A percentile compares a stretch with the other conserved stretches of the same genome.
These are phyloP conservation scores for Girardinichthys multiradiatus DNA, from an alignment of 2,113 vertebrate species.

Conservation along the genomic window DNA sequence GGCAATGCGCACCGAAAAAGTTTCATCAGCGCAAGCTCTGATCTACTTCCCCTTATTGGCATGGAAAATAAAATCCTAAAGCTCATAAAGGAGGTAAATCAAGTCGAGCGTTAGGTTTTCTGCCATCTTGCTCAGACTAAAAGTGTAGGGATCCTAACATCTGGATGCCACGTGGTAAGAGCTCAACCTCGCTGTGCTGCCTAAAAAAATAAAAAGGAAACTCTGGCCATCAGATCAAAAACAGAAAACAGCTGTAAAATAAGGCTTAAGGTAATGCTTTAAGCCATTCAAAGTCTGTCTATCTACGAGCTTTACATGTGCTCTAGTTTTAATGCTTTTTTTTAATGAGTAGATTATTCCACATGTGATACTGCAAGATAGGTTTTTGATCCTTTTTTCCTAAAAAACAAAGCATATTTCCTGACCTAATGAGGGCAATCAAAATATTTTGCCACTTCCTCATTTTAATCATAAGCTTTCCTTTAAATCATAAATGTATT, in stretches of 20 bases:
- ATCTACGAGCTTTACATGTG: slow-evolving; percentile 28
- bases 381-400: not conserved
- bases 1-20: not conserved
- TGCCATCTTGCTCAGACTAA: slow-evolving; percentile 18
- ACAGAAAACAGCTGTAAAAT: slow-evolving; percentile 42
- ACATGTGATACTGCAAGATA: slow-evolving; percentile 40
- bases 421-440: no score
- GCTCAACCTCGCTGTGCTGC: not conserved
- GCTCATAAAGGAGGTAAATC: not conserved
- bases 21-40: not conserved
- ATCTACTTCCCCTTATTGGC: slow-evolving; percentile 21
- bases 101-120: not conserved
- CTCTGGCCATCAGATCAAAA: slow-evolving; percentile 20
- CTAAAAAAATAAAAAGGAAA: slow-evolving; percentile 26
- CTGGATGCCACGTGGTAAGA: slow-evolving; percentile 61
- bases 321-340: slow-evolving; percentile 42
- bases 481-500: no score
- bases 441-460: no score
- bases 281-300: slow-evolving; percentile 45
- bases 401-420: not conserved
- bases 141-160: slow-evolving; percentile 40
- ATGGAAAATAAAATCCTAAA: slow-evolving; percentile 4
- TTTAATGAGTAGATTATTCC: slow-evolving; percentile 53
- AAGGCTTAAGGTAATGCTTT: slow-evolving; percentile 28
- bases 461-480: no score